Conservation (phyloP, 2,113 vertebrate species). For the Tonatia bakeri region DNA sequence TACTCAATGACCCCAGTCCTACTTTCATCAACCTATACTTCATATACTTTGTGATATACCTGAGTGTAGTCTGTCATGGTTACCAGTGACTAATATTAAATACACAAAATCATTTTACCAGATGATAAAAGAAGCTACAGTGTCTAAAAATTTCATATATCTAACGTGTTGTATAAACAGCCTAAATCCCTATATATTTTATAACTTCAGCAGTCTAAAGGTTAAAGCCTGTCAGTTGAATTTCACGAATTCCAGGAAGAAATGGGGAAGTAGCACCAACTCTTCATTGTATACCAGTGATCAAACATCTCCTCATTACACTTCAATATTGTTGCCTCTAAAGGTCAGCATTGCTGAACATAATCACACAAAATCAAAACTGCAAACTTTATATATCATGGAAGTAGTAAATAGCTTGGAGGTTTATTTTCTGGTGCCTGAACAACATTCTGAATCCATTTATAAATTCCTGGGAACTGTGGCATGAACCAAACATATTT, state of each 20-base stretch:
- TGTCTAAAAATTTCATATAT: slow-evolving; percentile 81
- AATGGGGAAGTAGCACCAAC: slow-evolving; percentile 82
- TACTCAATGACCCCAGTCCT: background rate
- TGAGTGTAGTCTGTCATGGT: slow-evolving; percentile 33
- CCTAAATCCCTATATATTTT: slow-evolving; percentile 81
- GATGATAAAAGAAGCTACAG: slow-evolving; percentile 70
- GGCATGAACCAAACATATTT: slow-evolving; percentile 77
- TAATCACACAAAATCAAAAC: slow-evolving; percentile 99
- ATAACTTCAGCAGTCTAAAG: slow-evolving; percentile 85
- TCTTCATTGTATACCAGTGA: slow-evolving; percentile 92
- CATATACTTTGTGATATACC: slow-evolving; percentile 43
- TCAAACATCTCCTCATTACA: slow-evolving; percentile 99
- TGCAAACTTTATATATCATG: slow-evolving; percentile 99
- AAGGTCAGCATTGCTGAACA: slow-evolving; percentile 99
- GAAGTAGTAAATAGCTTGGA: slow-evolving; percentile 96
- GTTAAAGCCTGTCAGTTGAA: slow-evolving; percentile 88
- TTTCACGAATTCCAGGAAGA: slow-evolving; percentile 83
- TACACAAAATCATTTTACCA: slow-evolving; percentile 59
- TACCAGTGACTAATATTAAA: slow-evolving; percentile 70
- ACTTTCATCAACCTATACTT: slow-evolving; percentile 46
- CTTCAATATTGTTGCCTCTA: slow-evolving; percentile 99
- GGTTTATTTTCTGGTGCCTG: slow-evolving; percentile 95
- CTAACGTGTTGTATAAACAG: slow-evolving; percentile 81
- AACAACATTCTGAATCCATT: slow-evolving; percentile 88
- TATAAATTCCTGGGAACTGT: slow-evolving; percentile 85